These are phyloP conservation scores for Cynocephalus volans DNA, from an alignment of 2,113 vertebrate species.

Conservation along the genomic window DNA sequence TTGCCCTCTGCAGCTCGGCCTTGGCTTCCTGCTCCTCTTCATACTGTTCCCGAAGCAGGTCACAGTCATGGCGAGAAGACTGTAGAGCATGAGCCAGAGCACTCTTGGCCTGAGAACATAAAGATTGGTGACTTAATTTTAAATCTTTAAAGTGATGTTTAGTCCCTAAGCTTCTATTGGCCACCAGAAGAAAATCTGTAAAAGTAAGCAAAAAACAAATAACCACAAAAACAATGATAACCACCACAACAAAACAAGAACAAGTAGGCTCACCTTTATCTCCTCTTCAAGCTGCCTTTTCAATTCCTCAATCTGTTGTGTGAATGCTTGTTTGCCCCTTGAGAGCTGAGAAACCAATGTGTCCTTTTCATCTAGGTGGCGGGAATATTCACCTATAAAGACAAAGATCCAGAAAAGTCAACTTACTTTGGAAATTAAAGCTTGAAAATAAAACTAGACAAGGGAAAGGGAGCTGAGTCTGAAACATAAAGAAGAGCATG, in stretches of 20 bases:
- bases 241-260: background rate
- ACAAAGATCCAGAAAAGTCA: slow-evolving; percentile 18
- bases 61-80: slow-evolving; percentile 92
- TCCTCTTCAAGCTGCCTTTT: slow-evolving; percentile 92
- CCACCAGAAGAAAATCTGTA: background rate
- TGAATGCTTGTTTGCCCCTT: slow-evolving; percentile 92
- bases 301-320: slow-evolving; percentile 92
- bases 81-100: slow-evolving; percentile 93
- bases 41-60: slow-evolving; percentile 93
- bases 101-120: slow-evolving; percentile 90
- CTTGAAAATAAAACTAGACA: slow-evolving; percentile 10
- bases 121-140: slow-evolving; percentile 40
- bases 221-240: background rate
- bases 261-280: slow-evolving; percentile 87
- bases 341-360: slow-evolving; percentile 91
- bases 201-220: background rate
- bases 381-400: slow-evolving; percentile 90
- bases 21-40: slow-evolving; percentile 96
- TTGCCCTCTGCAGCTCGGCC: slow-evolving; percentile 91
- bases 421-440: slow-evolving; percentile 38
- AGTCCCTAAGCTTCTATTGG: background rate
- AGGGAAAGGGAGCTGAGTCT: background rate
- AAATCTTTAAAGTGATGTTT: background rate
- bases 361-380: slow-evolving; percentile 92
- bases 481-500: background rate